These are phyloP conservation scores for Poeciliopsis turrubarensis DNA, from an alignment of 2,113 vertebrate species.

Conservation along the genomic window DNA sequence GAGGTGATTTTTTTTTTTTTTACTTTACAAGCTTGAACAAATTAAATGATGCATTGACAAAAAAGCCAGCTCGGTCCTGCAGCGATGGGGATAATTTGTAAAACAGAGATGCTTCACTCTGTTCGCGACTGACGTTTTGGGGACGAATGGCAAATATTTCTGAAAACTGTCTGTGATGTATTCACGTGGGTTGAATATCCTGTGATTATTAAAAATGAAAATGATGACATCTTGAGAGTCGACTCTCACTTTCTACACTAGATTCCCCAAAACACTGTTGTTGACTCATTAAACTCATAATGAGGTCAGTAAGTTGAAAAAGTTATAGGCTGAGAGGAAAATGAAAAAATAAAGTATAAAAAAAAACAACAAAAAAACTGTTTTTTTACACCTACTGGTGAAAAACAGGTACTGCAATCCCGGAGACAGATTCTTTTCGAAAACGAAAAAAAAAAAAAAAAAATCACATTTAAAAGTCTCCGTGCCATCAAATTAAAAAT, in stretches of 20 bases:
- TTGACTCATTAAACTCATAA: too few relatives aligned
- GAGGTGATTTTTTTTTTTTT: neutral
- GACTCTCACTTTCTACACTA: neutral
- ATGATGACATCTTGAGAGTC: neutral
- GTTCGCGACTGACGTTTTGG: neutral
- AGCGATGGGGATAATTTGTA: neutral
- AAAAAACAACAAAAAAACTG: neutral
- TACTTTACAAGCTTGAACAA: slow-evolving; percentile 6
- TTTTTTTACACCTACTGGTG: neutral
- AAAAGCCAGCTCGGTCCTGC: neutral
- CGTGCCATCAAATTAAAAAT: neutral
- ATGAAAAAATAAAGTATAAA: neutral
- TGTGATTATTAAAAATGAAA: neutral
- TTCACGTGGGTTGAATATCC: neutral
- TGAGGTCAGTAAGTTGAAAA: too few relatives aligned
- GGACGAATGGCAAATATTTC: too few relatives aligned
- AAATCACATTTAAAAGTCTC: neutral
- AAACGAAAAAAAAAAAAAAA: neutral
- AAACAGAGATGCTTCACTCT: neutral
- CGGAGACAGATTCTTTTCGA: neutral
- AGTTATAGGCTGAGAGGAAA: neutral
- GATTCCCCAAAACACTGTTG: too few relatives aligned
- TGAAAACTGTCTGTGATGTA: neutral
- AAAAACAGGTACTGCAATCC: neutral
- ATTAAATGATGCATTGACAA: slow-evolving; percentile 13